These are phyloP conservation scores for Leucania comma DNA, from an alignment of 2,888 invertebrate genomes.

Conservation along the genomic window DNA sequence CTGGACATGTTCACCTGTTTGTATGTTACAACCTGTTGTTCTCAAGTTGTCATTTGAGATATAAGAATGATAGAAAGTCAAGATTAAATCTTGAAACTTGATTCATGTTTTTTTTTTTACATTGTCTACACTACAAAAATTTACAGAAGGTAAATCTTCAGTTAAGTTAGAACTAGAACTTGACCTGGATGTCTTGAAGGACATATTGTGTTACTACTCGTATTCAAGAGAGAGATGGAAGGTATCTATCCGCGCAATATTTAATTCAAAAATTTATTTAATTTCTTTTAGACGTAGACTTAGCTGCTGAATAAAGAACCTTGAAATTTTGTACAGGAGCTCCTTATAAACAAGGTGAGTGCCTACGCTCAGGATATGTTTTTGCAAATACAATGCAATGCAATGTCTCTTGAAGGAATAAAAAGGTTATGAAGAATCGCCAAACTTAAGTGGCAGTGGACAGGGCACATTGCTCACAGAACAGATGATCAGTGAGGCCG, in stretches of 20 bases:
- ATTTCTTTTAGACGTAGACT: neutral
- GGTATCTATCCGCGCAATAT: no score
- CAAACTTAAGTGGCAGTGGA: no score
- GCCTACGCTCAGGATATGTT: no score
- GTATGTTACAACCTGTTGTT: slow-evolving; percentile 18
- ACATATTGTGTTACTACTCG: neutral
- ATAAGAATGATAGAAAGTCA: neutral
- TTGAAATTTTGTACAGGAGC: neutral
- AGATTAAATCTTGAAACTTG: neutral
- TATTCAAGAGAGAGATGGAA: no score
- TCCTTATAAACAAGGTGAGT: neutral
- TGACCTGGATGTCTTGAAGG: neutral
- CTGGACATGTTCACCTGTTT: slow-evolving; percentile 45
- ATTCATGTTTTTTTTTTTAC: neutral
- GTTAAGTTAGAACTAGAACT: neutral
- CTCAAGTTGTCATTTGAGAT: slow-evolving; percentile 8
- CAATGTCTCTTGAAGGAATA: no score
- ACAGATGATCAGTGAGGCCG: no score
- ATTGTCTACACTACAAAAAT: no score
- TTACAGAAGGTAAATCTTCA: neutral
- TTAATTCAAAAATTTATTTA: no score
- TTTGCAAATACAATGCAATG: no score
- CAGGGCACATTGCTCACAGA: no score
- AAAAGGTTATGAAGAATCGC: no score
- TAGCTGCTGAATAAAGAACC: neutral